A percentile compares a stretch with the other conserved stretches of the same genome.
These are phyloP conservation scores for Eulithis testata DNA, from an alignment of 2,888 invertebrate genomes.

Conservation along the genomic window DNA sequence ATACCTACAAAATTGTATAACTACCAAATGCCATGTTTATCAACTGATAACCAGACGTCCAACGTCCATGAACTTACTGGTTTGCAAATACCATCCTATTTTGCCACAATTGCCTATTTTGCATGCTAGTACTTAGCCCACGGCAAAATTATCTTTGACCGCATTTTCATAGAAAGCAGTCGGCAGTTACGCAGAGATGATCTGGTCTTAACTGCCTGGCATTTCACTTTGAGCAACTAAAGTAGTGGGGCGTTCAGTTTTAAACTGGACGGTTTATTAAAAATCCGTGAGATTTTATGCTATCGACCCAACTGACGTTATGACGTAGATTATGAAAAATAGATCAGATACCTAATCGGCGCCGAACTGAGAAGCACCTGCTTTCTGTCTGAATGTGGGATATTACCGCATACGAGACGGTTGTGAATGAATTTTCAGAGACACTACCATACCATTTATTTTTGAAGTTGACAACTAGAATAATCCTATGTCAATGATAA, in stretches of 20 bases:
- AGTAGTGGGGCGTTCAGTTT: neutral
- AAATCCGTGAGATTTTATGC: too few relatives aligned
- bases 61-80: conserved; percentile 37
- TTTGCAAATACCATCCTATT: conserved; percentile 21
- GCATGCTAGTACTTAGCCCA: neutral
- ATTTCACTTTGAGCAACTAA: too few relatives aligned
- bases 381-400: conserved; percentile 15
- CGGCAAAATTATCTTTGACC: conserved; percentile 7
- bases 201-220: too few relatives aligned
- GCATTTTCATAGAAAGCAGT: conserved; percentile 12
- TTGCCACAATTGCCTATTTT: neutral
- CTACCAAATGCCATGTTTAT: conserved; percentile 30
- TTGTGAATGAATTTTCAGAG: conserved; percentile 4
- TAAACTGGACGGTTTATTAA: neutral
- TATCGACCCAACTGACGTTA: too few relatives aligned
- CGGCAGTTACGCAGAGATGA: too few relatives aligned
- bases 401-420: conserved; percentile 14
- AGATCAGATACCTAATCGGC: neutral
- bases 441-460: neutral
- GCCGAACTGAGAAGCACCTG: conserved; percentile 1
- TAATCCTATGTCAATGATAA: too few relatives aligned
- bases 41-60: conserved; percentile 34
- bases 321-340: too few relatives aligned
- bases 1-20: conserved; percentile 26
- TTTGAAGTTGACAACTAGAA: too few relatives aligned